phyloP scores from a whole-genome alignment of 2,888 invertebrate genomes.

The Leucoptera coffeella region DNA sequence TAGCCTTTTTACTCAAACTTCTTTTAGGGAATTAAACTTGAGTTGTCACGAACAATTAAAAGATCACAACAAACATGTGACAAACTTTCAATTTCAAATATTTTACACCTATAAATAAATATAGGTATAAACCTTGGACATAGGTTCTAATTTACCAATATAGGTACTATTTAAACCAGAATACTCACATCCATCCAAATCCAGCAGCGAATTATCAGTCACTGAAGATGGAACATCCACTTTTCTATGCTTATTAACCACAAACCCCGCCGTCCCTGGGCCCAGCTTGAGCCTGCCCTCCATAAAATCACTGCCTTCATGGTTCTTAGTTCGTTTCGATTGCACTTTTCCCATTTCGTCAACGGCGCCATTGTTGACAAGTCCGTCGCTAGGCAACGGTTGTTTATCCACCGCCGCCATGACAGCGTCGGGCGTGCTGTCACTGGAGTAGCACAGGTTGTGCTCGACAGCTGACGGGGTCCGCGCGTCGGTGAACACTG shows the following conservation, averaged over 20 bases:
- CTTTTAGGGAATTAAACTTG: no score
- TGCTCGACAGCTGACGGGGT: conserved; percentile 58
- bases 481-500: conserved; percentile 70
- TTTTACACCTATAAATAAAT: no score
- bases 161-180: no score
- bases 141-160: no score
- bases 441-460: conserved; percentile 58
- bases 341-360: conserved; percentile 37
- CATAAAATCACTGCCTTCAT: conserved; percentile 35
- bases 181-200: no score
- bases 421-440: conserved; percentile 18
- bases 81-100: no score
- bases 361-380: conserved; percentile 18
- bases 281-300: conserved; percentile 38
- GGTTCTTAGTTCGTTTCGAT: conserved; percentile 19
- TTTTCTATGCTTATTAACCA: conserved; percentile 55
- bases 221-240: conserved; percentile 45
- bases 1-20: no score
- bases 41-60: no score
- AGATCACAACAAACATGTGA: no score
- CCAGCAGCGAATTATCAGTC: no score
- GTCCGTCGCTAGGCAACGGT: conserved; percentile 13
- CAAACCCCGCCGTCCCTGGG: conserved; percentile 47
- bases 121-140: no score
- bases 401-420: conserved; percentile 17